A percentile compares a stretch with the other conserved stretches of the same genome.
Evolutionary conservation across 2,888 invertebrate species (phyloP).

Genomic region (Sesia bembeciformis): DNA sequence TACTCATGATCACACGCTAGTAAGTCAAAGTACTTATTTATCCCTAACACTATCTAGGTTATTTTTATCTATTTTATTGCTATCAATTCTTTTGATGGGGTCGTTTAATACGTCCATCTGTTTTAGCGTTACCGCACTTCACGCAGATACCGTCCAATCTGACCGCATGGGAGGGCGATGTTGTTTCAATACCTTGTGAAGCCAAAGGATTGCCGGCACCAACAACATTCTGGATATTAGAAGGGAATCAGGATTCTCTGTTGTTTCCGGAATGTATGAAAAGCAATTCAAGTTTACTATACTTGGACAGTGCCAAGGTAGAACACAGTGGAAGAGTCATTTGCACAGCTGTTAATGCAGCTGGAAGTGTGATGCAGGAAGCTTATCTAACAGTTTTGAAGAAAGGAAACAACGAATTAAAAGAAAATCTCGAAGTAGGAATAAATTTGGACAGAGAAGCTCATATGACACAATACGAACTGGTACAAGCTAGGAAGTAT

Average conservation of each 20-base stretch:
- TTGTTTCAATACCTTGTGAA: slow-evolving; percentile 92
- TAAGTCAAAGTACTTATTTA: background rate
- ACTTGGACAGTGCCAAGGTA: slow-evolving; percentile 56
- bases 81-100: slow-evolving; percentile 35
- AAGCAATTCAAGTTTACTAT: slow-evolving; percentile 64
- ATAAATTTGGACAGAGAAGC: slow-evolving; percentile 48
- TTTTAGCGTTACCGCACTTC: slow-evolving; percentile 90
- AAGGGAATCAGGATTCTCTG: slow-evolving; percentile 85
- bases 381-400: slow-evolving; percentile 62
- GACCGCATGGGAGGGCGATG: slow-evolving; percentile 89
- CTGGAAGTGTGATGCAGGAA: slow-evolving; percentile 67
- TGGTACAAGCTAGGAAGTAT: slow-evolving; percentile 85
- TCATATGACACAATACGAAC: slow-evolving; percentile 81
- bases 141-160: slow-evolving; percentile 90
- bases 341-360: slow-evolving; percentile 66
- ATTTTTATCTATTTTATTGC: slow-evolving; percentile 48
- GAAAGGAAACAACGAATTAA: slow-evolving; percentile 56
- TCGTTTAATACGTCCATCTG: slow-evolving; percentile 66
- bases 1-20: background rate
- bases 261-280: slow-evolving; percentile 67
- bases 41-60: slow-evolving; percentile 14
- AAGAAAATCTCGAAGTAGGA: slow-evolving; percentile 41
- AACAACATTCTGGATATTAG: slow-evolving; percentile 96
- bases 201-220: slow-evolving; percentile 95
- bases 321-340: slow-evolving; percentile 67